Evolutionary conservation across 2,888 invertebrate species (phyloP).

Genomic region (Dicycla oo): DNA sequence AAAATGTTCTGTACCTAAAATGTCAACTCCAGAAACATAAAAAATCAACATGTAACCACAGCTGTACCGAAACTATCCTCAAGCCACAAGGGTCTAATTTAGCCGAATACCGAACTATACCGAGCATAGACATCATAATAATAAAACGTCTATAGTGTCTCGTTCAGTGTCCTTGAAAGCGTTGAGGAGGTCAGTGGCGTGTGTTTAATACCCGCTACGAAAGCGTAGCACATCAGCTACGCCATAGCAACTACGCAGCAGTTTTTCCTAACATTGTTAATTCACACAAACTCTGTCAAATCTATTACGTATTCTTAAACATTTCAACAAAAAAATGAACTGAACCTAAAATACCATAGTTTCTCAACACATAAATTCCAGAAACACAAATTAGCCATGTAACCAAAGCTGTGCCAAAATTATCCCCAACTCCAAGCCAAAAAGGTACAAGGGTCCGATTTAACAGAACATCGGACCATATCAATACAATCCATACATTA

Average conservation of each 20-base stretch:
- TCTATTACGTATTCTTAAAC: background rate
- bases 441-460: constrained; percentile 47
- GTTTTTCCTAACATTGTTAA: background rate
- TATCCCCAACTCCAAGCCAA: constrained; percentile 23
- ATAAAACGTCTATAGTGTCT: no score
- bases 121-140: no score
- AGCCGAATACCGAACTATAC: no score
- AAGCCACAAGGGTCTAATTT: no score
- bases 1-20: no score
- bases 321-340: no score
- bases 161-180: no score
- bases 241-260: background rate
- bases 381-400: constrained; percentile 6
- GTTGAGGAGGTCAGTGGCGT: no score
- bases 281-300: background rate
- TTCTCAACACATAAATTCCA: background rate
- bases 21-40: no score
- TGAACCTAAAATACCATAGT: background rate
- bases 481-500: constrained; percentile 79
- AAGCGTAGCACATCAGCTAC: constrained; percentile 9
- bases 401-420: constrained; percentile 28
- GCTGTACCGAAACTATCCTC: no score
- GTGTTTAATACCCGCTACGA: no score
- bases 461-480: constrained; percentile 39
- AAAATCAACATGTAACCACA: no score